Conservation (phyloP, 2,888 invertebrate species). For the Tigriopus californicus region DNA sequence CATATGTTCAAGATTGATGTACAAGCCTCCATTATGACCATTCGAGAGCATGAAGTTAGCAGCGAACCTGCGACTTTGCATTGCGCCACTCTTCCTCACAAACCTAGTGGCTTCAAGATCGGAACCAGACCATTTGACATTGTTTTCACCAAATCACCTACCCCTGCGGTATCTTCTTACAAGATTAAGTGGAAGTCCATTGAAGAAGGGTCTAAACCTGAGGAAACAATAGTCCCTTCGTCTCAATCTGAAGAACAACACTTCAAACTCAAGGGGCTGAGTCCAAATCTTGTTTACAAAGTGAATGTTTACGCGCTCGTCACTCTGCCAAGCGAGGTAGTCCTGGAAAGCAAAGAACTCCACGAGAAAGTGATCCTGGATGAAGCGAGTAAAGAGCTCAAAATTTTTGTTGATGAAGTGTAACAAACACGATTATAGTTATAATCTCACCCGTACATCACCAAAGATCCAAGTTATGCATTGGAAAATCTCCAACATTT, state of each 20-base stretch:
- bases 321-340: neutral
- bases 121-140: neutral
- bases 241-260: too few species aligned
- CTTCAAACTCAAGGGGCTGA: too few species aligned
- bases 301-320: slow-evolving; percentile 2
- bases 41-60: neutral
- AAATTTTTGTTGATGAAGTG: too few species aligned
- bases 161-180: neutral
- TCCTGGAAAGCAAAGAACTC: slow-evolving; percentile 6
- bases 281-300: neutral
- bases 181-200: neutral
- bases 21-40: neutral
- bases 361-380: slow-evolving; percentile 1
- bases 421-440: too few species aligned
- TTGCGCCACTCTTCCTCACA: neutral
- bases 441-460: too few species aligned
- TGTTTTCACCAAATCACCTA: neutral
- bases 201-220: too few species aligned
- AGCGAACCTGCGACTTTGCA: neutral
- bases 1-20: neutral
- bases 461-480: too few species aligned
- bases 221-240: too few species aligned
- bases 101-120: neutral
- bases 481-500: too few species aligned
- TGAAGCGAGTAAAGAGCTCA: too few species aligned